These are phyloP conservation scores for Sardina pilchardus DNA, from an alignment of 2,113 vertebrate genomes.

Conservation along the genomic window DNA sequence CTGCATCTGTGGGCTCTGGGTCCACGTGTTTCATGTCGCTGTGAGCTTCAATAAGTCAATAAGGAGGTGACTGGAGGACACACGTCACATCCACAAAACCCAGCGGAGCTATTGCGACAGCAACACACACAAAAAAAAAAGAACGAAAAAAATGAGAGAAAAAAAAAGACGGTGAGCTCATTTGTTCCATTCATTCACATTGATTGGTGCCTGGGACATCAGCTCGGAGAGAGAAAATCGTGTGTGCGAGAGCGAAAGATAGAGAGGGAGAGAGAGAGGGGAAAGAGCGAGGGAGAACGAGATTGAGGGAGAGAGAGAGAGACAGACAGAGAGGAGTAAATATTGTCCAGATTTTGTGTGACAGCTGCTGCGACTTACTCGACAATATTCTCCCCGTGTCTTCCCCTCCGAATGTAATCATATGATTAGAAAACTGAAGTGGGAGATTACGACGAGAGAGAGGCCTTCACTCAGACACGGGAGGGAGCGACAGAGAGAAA, in stretches of 20 bases:
- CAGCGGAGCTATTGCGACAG: background rate
- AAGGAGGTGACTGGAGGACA: background rate
- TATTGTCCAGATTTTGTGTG: constrained; percentile 42
- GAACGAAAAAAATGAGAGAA: background rate
- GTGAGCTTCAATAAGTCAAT: constrained; percentile 9
- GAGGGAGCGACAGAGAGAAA: constrained; percentile 23
- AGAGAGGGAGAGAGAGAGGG: background rate
- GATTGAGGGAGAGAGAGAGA: background rate
- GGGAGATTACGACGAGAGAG: constrained; percentile 65
- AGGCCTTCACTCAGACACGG: constrained; percentile 64
- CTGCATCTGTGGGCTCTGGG: background rate
- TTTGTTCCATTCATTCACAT: constrained; percentile 6
- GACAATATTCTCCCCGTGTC: constrained; percentile 48
- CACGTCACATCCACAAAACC: background rate
- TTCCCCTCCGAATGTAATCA: constrained; percentile 71
- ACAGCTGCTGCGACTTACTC: constrained; percentile 63
- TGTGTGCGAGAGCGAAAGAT: background rate
- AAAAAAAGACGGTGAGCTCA: background rate
- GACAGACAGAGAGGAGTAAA: background rate
- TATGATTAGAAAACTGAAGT: constrained; percentile 64
- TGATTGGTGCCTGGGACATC: background rate
- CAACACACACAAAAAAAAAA: background rate
- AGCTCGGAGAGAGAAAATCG: background rate
- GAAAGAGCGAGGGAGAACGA: background rate
- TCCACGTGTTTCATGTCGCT: background rate